phyloP scores from a whole-genome alignment of 2,113 vertebrate species.

The Cygnus buccinator region DNA sequence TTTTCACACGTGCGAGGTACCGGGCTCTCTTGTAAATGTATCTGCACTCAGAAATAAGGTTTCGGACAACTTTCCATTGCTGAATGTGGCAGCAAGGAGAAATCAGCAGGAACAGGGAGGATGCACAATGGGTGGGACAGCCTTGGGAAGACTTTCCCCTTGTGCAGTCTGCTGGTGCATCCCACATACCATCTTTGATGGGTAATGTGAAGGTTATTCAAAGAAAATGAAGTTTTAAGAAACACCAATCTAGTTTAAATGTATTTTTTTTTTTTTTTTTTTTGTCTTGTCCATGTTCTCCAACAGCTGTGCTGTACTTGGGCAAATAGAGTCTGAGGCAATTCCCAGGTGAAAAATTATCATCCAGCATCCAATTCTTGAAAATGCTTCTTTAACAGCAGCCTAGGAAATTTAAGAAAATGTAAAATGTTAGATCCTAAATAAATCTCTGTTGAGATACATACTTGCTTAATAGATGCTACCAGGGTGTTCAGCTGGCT shows the following conservation, averaged over 20 bases:
- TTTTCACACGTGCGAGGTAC: not conserved
- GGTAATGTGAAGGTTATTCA: not conserved
- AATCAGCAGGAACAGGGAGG: not conserved
- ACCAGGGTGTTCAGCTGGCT: not conserved
- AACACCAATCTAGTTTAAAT: not conserved
- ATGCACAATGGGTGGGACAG: not conserved
- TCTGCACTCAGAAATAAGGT: not conserved
- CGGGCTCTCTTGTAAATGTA: not conserved
- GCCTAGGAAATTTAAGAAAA: not conserved
- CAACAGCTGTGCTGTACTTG: not conserved
- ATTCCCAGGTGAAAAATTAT: not conserved
- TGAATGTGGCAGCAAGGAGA: not conserved
- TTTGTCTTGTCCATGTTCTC: not conserved
- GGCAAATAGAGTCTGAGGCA: not conserved
- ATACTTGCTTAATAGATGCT: not conserved
- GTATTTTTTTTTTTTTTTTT: not conserved
- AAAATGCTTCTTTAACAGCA: not conserved
- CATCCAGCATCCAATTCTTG: not conserved
- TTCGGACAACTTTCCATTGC: not conserved
- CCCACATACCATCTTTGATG: not conserved
- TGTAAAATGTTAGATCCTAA: not conserved
- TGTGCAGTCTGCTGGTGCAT: not conserved
- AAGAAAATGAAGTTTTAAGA: not conserved
- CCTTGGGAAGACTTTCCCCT: not conserved
- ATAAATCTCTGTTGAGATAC: not conserved